Conservation (phyloP, 2,888 invertebrate species). For the Celastrina argiolus region DNA sequence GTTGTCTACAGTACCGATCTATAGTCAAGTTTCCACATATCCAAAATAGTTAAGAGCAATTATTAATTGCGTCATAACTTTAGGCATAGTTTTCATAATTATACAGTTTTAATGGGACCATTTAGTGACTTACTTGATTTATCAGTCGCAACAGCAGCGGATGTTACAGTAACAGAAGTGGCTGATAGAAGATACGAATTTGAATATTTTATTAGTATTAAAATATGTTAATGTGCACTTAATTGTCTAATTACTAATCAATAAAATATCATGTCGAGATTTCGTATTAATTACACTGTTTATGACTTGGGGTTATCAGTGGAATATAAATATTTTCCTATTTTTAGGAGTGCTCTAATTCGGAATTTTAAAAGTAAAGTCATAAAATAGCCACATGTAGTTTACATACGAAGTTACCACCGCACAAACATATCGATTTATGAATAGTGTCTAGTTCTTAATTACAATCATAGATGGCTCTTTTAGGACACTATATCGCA, state of each 20-base stretch:
- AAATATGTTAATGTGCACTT: slow-evolving; percentile 5
- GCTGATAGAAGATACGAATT: background rate
- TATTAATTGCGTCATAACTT: background rate
- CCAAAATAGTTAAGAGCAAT: background rate
- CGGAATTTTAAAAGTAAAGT: no score
- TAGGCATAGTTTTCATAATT: background rate
- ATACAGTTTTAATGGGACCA: background rate
- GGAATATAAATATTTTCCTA: background rate
- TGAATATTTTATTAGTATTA: slow-evolving; percentile 13
- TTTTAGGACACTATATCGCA: no score
- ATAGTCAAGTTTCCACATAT: background rate
- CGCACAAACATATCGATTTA: no score
- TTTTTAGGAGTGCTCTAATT: background rate
- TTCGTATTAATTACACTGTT: slow-evolving; percentile 6
- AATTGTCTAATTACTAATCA: slow-evolving; percentile 14
- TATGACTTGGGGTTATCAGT: background rate
- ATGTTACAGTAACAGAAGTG: slow-evolving; percentile 10
- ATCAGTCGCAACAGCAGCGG: background rate
- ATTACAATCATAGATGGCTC: no score
- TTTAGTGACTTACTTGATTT: background rate
- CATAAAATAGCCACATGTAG: no score
- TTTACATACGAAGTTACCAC: no score
- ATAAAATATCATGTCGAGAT: background rate
- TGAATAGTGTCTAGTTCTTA: no score
- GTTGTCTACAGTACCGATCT: background rate